phyloP scores from a whole-genome alignment of 2,888 invertebrate species.

The Linhomoeus sp. region DNA sequence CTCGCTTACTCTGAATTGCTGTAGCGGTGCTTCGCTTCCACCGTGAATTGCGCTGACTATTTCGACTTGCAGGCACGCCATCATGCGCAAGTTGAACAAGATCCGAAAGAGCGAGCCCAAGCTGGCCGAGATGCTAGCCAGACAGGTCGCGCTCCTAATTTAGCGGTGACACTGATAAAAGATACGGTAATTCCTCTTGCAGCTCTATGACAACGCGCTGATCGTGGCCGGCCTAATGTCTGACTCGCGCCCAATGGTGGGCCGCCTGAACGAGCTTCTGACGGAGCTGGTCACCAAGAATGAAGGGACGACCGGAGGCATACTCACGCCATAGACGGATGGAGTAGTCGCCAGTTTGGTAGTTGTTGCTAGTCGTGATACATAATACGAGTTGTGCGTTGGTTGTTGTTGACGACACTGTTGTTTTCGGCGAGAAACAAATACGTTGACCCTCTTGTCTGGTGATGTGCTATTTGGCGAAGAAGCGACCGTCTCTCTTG shows the following conservation, averaged over 20 bases:
- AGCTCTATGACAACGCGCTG: conserved; percentile 81
- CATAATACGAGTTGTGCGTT: too few relatives aligned
- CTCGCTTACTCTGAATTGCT: too few relatives aligned
- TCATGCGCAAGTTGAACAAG: conserved; percentile 46
- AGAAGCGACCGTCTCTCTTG: too few relatives aligned
- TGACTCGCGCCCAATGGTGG: conserved; percentile 64
- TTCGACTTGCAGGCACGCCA: background rate
- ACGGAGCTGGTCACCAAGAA: background rate
- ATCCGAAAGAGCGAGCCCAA: conserved; percentile 47
- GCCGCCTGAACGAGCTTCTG: conserved; percentile 65
- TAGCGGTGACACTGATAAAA: background rate
- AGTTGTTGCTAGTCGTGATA: too few relatives aligned
- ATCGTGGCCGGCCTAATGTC: conserved; percentile 78
- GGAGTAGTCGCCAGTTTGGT: too few relatives aligned
- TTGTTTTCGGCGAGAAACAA: too few relatives aligned
- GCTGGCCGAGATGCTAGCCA: conserved; percentile 58
- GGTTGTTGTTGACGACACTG: too few relatives aligned
- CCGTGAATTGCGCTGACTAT: background rate
- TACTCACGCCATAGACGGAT: too few relatives aligned
- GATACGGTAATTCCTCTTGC: conserved; percentile 28
- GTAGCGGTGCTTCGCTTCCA: background rate
- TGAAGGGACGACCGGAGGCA: too few relatives aligned
- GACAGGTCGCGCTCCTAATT: conserved; percentile 43
- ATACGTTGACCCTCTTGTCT: too few relatives aligned
- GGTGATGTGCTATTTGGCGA: too few relatives aligned